Percentiles rank a stretch among this genome's conserved stretches.
Evolutionary conservation across 2,113 vertebrate species (phyloP).

Genomic region (Progne subis): DNA sequence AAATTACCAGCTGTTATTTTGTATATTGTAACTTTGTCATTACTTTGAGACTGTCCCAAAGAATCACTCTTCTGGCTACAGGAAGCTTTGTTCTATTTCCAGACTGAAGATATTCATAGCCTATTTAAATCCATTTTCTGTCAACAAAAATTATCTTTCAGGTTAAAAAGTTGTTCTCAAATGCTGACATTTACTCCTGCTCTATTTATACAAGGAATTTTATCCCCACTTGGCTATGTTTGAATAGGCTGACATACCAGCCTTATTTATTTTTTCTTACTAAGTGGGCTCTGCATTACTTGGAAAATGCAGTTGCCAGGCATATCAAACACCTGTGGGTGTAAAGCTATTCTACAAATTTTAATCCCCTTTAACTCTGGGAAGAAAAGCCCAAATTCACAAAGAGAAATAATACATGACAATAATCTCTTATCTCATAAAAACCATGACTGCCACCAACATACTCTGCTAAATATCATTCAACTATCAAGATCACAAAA

Average conservation of each 20-base stretch:
- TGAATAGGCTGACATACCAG: background rate
- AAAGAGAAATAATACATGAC: background rate
- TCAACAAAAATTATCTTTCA: conserved; percentile 20
- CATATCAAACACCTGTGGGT: background rate
- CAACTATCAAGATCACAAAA: background rate
- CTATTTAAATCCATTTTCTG: conserved; percentile 16
- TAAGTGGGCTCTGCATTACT: background rate
- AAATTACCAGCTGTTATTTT: background rate
- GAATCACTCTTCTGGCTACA: background rate
- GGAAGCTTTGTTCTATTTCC: background rate
- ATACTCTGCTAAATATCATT: background rate
- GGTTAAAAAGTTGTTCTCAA: background rate
- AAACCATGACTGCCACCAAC: background rate
- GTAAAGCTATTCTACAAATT: conserved; percentile 9
- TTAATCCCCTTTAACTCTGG: background rate
- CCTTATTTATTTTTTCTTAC: background rate
- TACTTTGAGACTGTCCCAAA: background rate
- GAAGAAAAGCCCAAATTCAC: background rate
- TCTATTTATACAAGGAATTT: conserved; percentile 36
- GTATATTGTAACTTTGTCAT: background rate
- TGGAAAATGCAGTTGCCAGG: background rate
- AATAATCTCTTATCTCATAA: background rate
- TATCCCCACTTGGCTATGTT: background rate
- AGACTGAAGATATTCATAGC: background rate
- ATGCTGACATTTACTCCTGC: conserved; percentile 5